phyloP scores from a whole-genome alignment of 2,113 vertebrate genomes.

The Bucco capensis region DNA sequence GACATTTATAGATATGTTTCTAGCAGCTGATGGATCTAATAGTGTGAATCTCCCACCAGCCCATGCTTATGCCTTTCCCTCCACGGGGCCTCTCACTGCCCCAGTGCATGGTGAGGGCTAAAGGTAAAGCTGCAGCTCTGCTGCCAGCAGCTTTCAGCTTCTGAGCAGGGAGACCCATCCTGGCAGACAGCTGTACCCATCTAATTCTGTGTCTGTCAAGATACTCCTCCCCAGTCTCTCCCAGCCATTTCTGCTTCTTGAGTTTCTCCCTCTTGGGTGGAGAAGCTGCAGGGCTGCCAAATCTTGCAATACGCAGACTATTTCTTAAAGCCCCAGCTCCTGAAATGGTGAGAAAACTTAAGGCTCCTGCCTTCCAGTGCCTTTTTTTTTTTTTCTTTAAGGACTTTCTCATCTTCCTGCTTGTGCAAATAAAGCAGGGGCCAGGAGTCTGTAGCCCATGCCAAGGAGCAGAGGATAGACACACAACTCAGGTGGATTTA shows the following conservation, averaged over 20 bases:
- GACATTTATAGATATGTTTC: not conserved
- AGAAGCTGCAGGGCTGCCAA: not conserved
- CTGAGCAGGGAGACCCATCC: not conserved
- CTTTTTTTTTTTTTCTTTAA: conserved; percentile 10
- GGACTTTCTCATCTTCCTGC: not conserved
- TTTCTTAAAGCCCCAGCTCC: conserved; percentile 39
- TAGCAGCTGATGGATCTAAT: not conserved
- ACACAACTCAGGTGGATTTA: not conserved
- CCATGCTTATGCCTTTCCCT: not conserved
- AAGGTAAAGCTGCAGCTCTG: not conserved
- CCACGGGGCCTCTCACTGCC: rapidly evolving
- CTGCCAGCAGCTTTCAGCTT: not conserved
- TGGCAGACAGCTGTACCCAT: not conserved
- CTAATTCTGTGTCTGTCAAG: not conserved
- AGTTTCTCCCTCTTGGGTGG: conserved; percentile 4
- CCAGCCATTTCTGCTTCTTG: not conserved
- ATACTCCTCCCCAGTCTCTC: conserved; percentile 7
- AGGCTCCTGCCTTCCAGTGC: not conserved
- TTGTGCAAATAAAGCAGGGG: not conserved
- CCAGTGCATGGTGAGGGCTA: rapidly evolving
- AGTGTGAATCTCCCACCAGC: not conserved
- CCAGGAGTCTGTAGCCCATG: not conserved
- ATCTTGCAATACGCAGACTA: not conserved
- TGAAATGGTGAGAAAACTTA: not conserved
- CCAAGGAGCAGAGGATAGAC: not conserved